phyloP scores from a whole-genome alignment of 30 jellyfish, hydroid and myxozoan species.

The Catostylus mosaicus region DNA sequence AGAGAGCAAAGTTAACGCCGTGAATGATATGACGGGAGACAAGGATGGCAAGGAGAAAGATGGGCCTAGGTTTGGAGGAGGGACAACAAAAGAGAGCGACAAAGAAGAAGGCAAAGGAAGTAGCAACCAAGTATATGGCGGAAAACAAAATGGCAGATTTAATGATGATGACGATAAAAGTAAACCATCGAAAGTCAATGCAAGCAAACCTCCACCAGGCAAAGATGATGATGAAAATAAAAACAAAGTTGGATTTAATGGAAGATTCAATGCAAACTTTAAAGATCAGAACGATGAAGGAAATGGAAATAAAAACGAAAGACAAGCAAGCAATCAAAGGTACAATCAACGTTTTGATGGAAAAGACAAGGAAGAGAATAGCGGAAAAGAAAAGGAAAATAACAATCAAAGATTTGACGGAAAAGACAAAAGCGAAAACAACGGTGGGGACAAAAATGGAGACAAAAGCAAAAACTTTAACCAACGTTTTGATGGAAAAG shows the following conservation, averaged over 20 bases:
- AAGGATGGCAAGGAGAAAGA: background rate
- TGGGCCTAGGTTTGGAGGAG: conserved; percentile 1
- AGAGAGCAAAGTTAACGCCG: conserved; percentile 16
- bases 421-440: background rate
- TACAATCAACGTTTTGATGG: background rate
- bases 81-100: background rate
- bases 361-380: background rate
- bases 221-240: background rate
- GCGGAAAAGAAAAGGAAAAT: background rate
- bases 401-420: background rate
- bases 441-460: background rate
- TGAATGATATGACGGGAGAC: conserved; percentile 25
- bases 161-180: background rate
- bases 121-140: background rate
- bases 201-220: background rate
- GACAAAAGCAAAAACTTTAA: background rate
- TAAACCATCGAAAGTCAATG: background rate
- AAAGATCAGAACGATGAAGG: background rate
- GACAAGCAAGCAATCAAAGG: background rate
- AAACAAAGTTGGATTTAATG: background rate
- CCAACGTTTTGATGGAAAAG: conserved; percentile 3
- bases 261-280: background rate
- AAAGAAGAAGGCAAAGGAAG: background rate
- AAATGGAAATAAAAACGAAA: background rate
- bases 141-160: no score